A percentile compares a stretch with the other conserved stretches of the same genome.
Evolutionary conservation across 2,888 invertebrate species (phyloP).

Genomic region (Serripes groenlandicus): DNA sequence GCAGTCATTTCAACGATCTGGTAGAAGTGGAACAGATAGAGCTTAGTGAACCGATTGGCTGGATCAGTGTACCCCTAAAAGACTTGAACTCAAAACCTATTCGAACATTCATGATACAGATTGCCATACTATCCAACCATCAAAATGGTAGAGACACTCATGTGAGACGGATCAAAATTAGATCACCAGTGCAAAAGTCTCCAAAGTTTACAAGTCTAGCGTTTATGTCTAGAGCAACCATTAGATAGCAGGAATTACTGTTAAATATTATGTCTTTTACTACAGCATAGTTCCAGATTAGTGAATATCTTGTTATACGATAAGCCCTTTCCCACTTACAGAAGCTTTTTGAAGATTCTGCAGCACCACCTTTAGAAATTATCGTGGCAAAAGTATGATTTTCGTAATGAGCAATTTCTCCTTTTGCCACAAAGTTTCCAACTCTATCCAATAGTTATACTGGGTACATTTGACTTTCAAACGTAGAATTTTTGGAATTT

Average conservation of each 20-base stretch:
- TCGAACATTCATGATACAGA: slow-evolving; percentile 92
- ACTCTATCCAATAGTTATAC: neutral
- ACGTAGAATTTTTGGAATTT: too few species aligned
- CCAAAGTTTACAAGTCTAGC: slow-evolving; percentile 90
- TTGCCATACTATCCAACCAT: slow-evolving; percentile 94
- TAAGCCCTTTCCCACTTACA: too few species aligned
- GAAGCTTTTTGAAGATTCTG: neutral
- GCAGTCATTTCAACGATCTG: slow-evolving; percentile 98
- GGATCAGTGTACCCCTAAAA: slow-evolving; percentile 97
- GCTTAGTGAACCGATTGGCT: slow-evolving; percentile 97
- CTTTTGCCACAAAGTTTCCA: neutral
- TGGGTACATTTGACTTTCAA: too few species aligned
- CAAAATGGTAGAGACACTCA: slow-evolving; percentile 99
- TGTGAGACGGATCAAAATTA: slow-evolving; percentile 98
- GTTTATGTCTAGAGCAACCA: slow-evolving; percentile 71
- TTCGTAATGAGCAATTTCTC: neutral
- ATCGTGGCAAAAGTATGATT: neutral
- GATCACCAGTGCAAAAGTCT: slow-evolving; percentile 91
- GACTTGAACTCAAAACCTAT: slow-evolving; percentile 92
- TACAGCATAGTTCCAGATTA: slow-evolving; percentile 1
- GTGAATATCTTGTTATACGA: too few species aligned
- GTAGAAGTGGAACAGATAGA: slow-evolving; percentile 98
- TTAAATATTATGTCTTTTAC: neutral
- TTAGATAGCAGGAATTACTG: slow-evolving; percentile 58
- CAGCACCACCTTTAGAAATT: neutral